phyloP scores from a whole-genome alignment of 2,797 vertebrate genomes.

The Lophotriccus pileatus region DNA sequence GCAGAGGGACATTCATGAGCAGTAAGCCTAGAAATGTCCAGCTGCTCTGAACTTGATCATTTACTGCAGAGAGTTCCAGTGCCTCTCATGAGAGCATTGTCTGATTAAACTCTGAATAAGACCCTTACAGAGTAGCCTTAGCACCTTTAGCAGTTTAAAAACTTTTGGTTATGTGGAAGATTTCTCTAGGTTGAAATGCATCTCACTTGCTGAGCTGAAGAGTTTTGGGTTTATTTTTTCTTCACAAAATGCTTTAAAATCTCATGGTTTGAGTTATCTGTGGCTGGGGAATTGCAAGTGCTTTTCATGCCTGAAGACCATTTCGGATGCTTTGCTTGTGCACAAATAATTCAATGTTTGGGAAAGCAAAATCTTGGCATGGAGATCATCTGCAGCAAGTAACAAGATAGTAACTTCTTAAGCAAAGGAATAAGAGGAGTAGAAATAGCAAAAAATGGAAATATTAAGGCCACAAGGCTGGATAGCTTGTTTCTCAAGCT shows the following conservation, averaged over 20 bases:
- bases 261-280: background rate
- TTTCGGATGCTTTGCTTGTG: background rate
- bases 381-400: background rate
- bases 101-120: background rate
- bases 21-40: background rate
- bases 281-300: background rate
- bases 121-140: background rate
- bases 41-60: background rate
- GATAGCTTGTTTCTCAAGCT: background rate
- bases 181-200: background rate
- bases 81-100: background rate
- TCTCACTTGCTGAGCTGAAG: background rate
- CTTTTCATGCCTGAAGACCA: conserved; percentile 14
- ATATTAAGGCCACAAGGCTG: background rate
- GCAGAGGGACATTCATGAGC: background rate
- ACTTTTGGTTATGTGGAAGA: background rate
- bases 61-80: background rate
- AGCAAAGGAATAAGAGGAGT: background rate
- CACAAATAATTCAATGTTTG: conserved; percentile 3
- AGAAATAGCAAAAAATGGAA: background rate
- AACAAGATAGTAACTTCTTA: background rate
- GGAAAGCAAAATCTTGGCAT: background rate
- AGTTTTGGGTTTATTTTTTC: background rate
- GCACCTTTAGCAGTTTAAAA: background rate
- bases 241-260: background rate